phyloP scores from a whole-genome alignment of 2,888 invertebrate genomes.

The Alviniconcha strummeri region DNA sequence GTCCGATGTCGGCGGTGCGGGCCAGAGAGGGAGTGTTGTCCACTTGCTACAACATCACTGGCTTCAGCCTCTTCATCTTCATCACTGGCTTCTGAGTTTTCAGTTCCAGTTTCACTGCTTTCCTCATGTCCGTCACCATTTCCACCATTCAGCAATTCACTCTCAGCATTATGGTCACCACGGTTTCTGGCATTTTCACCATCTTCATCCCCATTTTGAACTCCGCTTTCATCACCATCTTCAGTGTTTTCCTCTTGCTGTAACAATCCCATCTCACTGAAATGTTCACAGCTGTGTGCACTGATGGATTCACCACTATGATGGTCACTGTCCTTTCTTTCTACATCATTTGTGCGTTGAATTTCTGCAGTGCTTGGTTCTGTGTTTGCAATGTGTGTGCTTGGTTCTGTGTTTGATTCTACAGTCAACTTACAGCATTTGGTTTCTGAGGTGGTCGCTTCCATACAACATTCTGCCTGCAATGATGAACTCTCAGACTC shows the following conservation, averaged over 20 bases:
- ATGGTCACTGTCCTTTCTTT: too few relatives aligned
- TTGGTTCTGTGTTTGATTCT: too few relatives aligned
- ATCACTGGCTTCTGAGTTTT: background rate
- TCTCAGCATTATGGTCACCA: background rate
- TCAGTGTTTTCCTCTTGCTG: background rate
- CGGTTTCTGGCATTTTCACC: background rate
- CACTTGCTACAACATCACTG: background rate
- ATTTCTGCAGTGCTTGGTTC: background rate
- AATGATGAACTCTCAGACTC: too few relatives aligned
- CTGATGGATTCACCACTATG: too few relatives aligned
- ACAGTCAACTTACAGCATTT: too few relatives aligned
- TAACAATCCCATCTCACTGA: background rate
- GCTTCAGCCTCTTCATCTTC: background rate
- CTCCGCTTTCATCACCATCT: background rate
- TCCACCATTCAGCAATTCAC: too few relatives aligned
- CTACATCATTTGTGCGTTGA: too few relatives aligned
- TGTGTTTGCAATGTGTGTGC: background rate
- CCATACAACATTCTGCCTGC: too few relatives aligned
- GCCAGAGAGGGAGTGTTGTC: conserved; percentile 5
- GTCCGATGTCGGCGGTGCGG: conserved; percentile 17
- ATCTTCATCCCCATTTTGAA: background rate
- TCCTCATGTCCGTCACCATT: background rate
- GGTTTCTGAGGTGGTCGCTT: too few relatives aligned
- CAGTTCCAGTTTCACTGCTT: background rate
- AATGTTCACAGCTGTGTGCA: background rate